A percentile compares a stretch with the other conserved stretches of the same genome.
These are phyloP conservation scores for Progne subis DNA, from an alignment of 2,113 vertebrate genomes.

Conservation along the genomic window DNA sequence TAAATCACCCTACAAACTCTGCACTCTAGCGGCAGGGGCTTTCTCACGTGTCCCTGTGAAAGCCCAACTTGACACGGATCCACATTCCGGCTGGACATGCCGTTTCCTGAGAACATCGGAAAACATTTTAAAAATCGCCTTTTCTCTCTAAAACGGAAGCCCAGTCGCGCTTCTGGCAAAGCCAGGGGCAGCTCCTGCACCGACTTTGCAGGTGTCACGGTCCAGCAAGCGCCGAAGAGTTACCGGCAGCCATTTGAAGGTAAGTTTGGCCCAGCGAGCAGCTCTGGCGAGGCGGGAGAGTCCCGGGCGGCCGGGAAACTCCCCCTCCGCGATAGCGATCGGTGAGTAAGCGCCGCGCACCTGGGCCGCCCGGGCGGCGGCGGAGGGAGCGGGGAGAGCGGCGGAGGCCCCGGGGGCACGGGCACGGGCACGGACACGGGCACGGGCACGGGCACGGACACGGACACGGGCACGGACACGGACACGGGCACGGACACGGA, in stretches of 20 bases:
- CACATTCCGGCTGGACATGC: background rate
- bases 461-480: too few species aligned
- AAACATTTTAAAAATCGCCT: background rate
- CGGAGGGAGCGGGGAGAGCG: background rate
- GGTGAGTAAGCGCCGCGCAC: background rate
- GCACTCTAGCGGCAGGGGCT: background rate
- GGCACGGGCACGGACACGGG: too few species aligned
- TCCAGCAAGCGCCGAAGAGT: background rate
- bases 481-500: background rate
- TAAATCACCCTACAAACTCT: background rate
- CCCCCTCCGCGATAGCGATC: background rate
- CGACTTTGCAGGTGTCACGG: rapidly evolving
- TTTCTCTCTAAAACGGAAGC: background rate
- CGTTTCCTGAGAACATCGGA: background rate
- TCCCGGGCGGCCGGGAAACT: rapidly evolving
- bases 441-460: too few species aligned
- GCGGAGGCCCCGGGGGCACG: background rate
- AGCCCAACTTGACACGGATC: background rate
- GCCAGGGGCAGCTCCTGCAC: background rate
- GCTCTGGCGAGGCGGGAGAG: background rate
- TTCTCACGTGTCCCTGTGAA: rapidly evolving
- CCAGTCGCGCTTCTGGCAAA: background rate
- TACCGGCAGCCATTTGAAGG: rapidly evolving
- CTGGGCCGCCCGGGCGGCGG: background rate
- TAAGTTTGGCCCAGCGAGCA: rapidly evolving